Conservation (phyloP, 2,113 vertebrate genomes). For the Psephotus haematonotus region DNA sequence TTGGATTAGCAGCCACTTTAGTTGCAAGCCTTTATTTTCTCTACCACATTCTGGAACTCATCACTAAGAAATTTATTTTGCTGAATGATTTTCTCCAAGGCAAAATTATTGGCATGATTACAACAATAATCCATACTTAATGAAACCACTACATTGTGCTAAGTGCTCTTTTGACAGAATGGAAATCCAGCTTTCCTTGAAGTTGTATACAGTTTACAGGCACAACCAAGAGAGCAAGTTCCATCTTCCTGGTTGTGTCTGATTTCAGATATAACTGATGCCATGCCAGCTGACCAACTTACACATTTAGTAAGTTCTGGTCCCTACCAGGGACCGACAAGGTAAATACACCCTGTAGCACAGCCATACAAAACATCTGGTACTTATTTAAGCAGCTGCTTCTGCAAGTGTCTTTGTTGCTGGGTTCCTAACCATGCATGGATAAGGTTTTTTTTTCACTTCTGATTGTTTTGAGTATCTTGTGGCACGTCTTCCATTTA, state of each 20-base stretch:
- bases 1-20: neutral
- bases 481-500: neutral
- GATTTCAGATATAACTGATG: neutral
- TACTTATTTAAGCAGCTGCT: neutral
- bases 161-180: neutral
- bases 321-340: neutral
- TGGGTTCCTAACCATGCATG: fast-evolving
- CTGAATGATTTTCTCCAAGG: neutral
- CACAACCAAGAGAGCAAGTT: neutral
- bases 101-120: neutral
- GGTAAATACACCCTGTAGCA: neutral
- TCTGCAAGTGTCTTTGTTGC: neutral
- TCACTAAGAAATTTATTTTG: neutral
- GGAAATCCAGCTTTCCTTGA: neutral
- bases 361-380: neutral
- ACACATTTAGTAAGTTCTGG: neutral
- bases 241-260: neutral
- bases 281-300: neutral
- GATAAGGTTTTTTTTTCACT: too few species aligned
- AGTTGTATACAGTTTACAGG: neutral
- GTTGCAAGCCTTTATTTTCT: neutral
- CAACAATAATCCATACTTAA: neutral
- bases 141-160: neutral
- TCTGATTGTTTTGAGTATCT: neutral
- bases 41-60: neutral